Percentiles rank a stretch among this genome's conserved stretches.
Conservation (phyloP, 2,888 invertebrate species). For the Dasypolia templi region DNA sequence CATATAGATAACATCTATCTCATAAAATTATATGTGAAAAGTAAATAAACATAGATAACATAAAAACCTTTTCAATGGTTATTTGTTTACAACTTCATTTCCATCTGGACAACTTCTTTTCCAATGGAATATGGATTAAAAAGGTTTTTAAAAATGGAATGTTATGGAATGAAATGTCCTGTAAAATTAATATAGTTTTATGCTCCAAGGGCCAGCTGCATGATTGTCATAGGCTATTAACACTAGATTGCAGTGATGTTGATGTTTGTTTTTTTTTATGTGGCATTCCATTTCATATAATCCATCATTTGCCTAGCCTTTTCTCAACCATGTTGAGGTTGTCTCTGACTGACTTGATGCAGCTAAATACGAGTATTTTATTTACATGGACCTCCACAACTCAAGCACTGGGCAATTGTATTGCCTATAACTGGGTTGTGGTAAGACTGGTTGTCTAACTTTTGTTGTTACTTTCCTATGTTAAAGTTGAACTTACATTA, state of each 20-base stretch:
- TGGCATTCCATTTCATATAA: background rate
- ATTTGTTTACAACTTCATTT: slow-evolving; percentile 15
- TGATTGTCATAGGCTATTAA: background rate
- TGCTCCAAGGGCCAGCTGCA: background rate
- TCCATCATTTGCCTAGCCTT: too few species aligned
- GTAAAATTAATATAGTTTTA: background rate
- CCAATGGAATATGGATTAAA: slow-evolving; percentile 12
- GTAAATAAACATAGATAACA: slow-evolving; percentile 28
- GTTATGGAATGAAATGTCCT: background rate
- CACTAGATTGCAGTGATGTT: background rate
- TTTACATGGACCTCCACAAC: background rate
- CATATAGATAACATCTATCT: slow-evolving; percentile 4
- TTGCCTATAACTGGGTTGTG: background rate
- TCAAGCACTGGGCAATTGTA: background rate
- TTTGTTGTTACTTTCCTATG: background rate
- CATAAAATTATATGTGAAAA: background rate
- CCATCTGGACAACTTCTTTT: background rate
- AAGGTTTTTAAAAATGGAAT: slow-evolving; percentile 25
- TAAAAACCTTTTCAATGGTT: slow-evolving; percentile 12
- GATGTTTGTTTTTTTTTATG: background rate
- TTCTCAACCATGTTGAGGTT: background rate
- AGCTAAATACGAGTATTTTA: background rate
- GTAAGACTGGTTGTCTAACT: background rate
- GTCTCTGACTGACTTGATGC: background rate
- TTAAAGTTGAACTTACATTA: slow-evolving; percentile 91